Evolutionary conservation across 2,113 vertebrate genomes (phyloP).

Genomic region (Periophthalmus modestus): DNA sequence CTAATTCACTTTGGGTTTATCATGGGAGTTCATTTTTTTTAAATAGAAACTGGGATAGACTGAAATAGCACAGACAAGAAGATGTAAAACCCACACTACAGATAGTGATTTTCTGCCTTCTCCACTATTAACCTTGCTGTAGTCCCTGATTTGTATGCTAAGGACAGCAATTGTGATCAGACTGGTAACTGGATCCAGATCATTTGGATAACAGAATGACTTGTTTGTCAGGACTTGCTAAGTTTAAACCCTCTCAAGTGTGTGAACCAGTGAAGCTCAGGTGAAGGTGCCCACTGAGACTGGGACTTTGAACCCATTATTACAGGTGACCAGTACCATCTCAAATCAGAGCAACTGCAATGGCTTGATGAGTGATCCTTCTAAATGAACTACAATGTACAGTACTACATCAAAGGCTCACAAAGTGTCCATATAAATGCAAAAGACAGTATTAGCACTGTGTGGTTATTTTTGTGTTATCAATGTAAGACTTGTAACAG

Average conservation of each 20-base stretch:
- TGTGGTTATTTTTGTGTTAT: background rate
- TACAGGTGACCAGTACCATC: slow-evolving; percentile 49
- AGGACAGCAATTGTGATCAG: slow-evolving; percentile 15
- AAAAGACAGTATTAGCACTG: background rate
- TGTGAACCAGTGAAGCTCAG: slow-evolving; percentile 15
- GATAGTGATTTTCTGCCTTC: slow-evolving; percentile 1
- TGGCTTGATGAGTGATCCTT: slow-evolving; percentile 32
- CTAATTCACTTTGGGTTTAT: slow-evolving; percentile 29
- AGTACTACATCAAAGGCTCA: slow-evolving; percentile 9
- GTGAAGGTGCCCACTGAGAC: slow-evolving; percentile 22
- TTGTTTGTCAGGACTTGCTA: slow-evolving; percentile 24
- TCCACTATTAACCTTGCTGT: background rate
- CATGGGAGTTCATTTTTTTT: slow-evolving; percentile 21
- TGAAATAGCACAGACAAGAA: slow-evolving; percentile 5
- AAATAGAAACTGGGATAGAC: slow-evolving; percentile 6
- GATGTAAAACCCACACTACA: background rate
- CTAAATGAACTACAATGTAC: slow-evolving; percentile 24
- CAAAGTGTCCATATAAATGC: slow-evolving; percentile 2
- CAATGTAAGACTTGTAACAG: background rate
- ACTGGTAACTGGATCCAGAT: slow-evolving; percentile 28
- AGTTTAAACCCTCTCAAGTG: slow-evolving; percentile 9
- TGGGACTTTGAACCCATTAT: slow-evolving; percentile 31
- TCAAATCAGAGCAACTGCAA: slow-evolving; percentile 48
- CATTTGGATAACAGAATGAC: slow-evolving; percentile 21
- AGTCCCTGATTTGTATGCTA: slow-evolving; percentile 9